Conservation (phyloP, 2,888 invertebrate species). For the Pollenia angustigena region DNA sequence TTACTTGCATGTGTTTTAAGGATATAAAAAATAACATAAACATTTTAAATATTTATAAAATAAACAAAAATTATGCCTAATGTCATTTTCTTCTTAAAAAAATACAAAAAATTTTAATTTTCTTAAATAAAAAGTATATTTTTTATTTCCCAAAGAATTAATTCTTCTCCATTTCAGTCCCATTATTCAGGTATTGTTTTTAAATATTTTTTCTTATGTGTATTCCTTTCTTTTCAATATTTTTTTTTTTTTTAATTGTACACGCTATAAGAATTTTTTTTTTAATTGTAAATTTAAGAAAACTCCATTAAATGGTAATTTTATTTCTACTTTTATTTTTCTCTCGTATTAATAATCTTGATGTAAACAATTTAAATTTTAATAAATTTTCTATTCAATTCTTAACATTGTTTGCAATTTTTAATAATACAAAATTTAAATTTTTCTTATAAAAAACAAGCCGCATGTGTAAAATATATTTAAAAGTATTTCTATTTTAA, state of each 20-base stretch:
- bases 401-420: neutral
- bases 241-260: conserved; percentile 12
- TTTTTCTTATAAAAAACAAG: neutral
- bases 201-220: neutral
- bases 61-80: no score
- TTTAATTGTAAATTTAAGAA: conserved; percentile 29
- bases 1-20: neutral
- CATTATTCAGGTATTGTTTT: conserved; percentile 17
- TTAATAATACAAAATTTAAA: neutral
- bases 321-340: neutral
- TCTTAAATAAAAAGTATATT: no score
- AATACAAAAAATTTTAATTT: no score
- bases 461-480: no score
- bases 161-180: conserved; percentile 18
- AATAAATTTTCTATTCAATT: conserved; percentile 19
- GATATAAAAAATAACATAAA: neutral
- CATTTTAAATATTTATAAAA: no score
- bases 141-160: neutral
- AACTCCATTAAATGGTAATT: conserved; percentile 43
- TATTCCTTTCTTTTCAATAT: neutral
- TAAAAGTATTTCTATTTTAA: no score
- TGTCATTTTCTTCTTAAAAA: no score
- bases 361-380: neutral
- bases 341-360: neutral
- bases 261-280: no score